Base-by-base conservation (phyloP, 2,888 invertebrate species). In the Platerodrilus igneus region DNA sequence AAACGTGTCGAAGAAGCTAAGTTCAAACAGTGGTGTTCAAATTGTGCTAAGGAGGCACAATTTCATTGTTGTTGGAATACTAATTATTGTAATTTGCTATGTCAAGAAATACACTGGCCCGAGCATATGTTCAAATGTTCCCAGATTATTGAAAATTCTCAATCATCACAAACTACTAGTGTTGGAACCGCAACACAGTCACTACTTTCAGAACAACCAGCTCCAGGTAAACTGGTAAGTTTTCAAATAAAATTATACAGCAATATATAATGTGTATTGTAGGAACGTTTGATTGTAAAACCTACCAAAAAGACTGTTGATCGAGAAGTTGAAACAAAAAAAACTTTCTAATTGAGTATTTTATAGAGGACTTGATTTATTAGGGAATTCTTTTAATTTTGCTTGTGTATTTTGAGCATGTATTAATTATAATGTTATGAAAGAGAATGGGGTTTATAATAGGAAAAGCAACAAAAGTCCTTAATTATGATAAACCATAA, bases 11-110 rank as follows among this genome's bases (percentile, higher is more conserved):
- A 81, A 38, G 81, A 84, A 34, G 79, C 86, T 5, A 94, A 94
- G 69, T 76, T 80, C 22, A 91, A 88, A 60, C 92, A 92, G 63
- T 95, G 94, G 94, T 95, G 95, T 66, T 83, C 87, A 0, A 77
- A 80, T 61, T 95, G 95, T 68, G 77, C 78, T 22, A 84, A 85
- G 52, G 93, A 93, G 67, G 90, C 94, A 0, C 81, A 86, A 54
- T 89, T 90, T 66, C 91, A 92, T 67, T 95, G 95, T 61, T 95
- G 95, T 62, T 95, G 94, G 93, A 94, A 93, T 71, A 93, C 93
- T 0, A 83, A 90, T 35, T 95, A 95, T 67, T 95, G 94, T 67
- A 86, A 88, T 70, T 85, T 86, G 63, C 77, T 81, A 2, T 94
- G 94, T 58, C 93, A 93, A 67, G 80, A 86, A 58, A 74, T 80